Evolutionary conservation across 2,888 invertebrate genomes (phyloP), one percentile per base, ranked within the genome.

Genomic region (Smittia aterrima): DNA sequence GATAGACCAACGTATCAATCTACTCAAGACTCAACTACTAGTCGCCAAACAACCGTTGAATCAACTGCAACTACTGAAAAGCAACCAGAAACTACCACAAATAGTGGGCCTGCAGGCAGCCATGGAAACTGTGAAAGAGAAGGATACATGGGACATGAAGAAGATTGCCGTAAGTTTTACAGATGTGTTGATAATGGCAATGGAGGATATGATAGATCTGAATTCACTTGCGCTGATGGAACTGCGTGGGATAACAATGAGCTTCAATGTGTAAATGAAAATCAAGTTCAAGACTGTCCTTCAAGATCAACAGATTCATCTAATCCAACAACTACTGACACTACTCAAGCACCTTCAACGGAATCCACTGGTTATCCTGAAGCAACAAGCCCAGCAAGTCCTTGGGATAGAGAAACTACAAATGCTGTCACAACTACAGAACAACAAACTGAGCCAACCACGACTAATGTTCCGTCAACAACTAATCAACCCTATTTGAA

Each of bases 121-220:
- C 77, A 78, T 38, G 81, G 81, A 79, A 85, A 79, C 40, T 85
- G 85, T 66, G 78, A 75, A 13, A 75, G 78, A 0, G 85, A 84
- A 74, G 85, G 85, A 24, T 85, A 83, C 75, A 78, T 82, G 22
- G 80, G 81, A 0, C 84, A 85, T 78, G 79, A 81, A 1, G 78
- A 78, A 11, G 84, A 87, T 75, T 90, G 90, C 78, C 84, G 84
- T 32, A 88, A 87, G 78, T 90, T 90, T 80, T 89, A 89, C 76
- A 83, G 87, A 62, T 88, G 88, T 77, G 83, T 84, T 0, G 81
- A 82, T 66, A 81, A 83, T 70, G 83, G 84, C 1, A 77, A 78
- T 11, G 82, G 80, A n/a, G 82, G 81, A 1, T 86, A 80, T 76
- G 82, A 79, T 20, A 83, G 82, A 38, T 85, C 85, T 76, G 84